phyloP scores from a whole-genome alignment of 2,888 invertebrate species.

The Drosophila recens region DNA sequence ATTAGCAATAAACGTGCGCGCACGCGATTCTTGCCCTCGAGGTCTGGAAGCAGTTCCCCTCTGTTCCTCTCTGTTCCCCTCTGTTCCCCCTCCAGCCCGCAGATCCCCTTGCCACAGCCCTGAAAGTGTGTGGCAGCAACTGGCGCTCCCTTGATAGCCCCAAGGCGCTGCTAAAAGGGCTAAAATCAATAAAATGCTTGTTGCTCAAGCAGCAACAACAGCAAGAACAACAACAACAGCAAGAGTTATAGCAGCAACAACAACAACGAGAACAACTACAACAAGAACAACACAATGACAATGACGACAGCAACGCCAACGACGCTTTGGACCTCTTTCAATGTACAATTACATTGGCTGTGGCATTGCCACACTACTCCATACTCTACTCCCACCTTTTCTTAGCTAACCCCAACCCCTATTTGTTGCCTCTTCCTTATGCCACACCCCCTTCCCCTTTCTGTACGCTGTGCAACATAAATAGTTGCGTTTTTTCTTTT shows the following conservation, averaged over 20 bases:
- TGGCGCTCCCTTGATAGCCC: conserved; percentile 28
- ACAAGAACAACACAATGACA: conserved; percentile 41
- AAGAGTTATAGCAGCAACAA: too few species aligned
- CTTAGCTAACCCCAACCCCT: background rate
- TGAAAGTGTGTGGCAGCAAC: conserved; percentile 7
- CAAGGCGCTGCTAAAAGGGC: conserved; percentile 64
- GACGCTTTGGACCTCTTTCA: conserved; percentile 59
- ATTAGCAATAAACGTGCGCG: conserved; percentile 78
- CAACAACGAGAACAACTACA: conserved; percentile 18
- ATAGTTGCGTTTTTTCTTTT: conserved; percentile 73
- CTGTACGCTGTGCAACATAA: conserved; percentile 70
- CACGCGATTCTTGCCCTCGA: conserved; percentile 64
- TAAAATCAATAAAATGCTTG: conserved; percentile 83
- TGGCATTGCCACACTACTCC: conserved; percentile 37
- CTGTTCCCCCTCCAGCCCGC: too few species aligned
- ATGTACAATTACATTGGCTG: conserved; percentile 77
- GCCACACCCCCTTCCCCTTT: conserved; percentile 15
- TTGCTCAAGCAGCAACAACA: conserved; percentile 67
- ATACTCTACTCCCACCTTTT: background rate
- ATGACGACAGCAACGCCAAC: conserved; percentile 38
- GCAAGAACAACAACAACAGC: conserved; percentile 15
- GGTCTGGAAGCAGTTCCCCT: conserved; percentile 6
- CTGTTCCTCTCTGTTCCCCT: background rate
- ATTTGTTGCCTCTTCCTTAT: background rate
- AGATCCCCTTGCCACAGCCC: background rate